Percentiles rank a stretch among this genome's conserved stretches.
Evolutionary conservation across 2,888 invertebrate genomes (phyloP).

Genomic region (Neoascia interrupta): DNA sequence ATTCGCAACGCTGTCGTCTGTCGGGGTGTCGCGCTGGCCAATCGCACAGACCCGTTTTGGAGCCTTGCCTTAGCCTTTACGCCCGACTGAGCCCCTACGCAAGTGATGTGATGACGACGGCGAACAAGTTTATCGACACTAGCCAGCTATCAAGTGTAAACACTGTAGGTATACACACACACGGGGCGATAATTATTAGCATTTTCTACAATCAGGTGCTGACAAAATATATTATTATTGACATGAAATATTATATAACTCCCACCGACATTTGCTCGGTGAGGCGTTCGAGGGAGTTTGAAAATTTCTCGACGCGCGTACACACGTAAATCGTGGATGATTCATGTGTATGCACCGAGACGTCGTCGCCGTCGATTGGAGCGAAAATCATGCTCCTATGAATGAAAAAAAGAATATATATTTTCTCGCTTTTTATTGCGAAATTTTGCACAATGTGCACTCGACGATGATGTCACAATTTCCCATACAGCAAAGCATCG

Average conservation of each 20-base stretch:
- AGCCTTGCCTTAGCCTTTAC: conserved; percentile 39
- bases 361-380: conserved; percentile 21
- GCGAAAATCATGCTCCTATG: conserved; percentile 49
- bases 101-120: conserved; percentile 17
- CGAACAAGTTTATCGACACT: conserved; percentile 65
- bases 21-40: conserved; percentile 4
- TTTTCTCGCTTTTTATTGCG: conserved; percentile 32
- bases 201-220: conserved; percentile 54
- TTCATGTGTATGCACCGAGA: too few species aligned
- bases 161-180: too few species aligned
- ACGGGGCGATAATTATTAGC: conserved; percentile 39
- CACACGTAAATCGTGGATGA: too few species aligned
- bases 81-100: conserved; percentile 36
- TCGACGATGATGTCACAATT: conserved; percentile 57
- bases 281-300: too few species aligned
- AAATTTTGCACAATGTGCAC: conserved; percentile 28
- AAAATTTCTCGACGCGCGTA: too few species aligned
- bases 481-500: too few species aligned
- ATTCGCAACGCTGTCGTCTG: conserved; percentile 16
- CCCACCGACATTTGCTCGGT: too few species aligned
- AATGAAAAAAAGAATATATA: conserved; percentile 33
- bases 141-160: conserved; percentile 57
- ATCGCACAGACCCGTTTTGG: conserved; percentile 51
- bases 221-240: conserved; percentile 7
- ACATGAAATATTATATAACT: conserved; percentile 38